These are phyloP conservation scores for Lagenorhynchus albirostris DNA, from an alignment of 2,113 vertebrate genomes.

Conservation along the genomic window DNA sequence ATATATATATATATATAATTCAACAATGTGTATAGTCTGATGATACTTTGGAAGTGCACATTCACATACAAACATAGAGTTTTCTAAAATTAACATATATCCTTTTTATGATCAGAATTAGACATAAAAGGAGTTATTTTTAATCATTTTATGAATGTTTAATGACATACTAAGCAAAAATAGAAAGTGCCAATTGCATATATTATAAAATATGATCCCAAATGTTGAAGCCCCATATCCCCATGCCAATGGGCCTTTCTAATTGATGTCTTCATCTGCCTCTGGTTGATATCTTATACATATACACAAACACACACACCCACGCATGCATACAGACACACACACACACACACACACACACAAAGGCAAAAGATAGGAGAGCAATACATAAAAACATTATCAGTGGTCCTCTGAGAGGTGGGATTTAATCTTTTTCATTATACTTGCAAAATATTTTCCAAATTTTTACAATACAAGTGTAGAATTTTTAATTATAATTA, in stretches of 20 bases:
- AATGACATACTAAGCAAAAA: neutral
- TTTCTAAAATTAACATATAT: neutral
- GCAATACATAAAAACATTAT: neutral
- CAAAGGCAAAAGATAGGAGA: neutral
- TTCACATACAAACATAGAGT: neutral
- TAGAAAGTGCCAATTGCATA: neutral
- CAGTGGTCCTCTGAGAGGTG: neutral
- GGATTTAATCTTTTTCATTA: neutral
- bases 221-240: neutral
- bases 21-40: neutral
- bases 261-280: too few species aligned
- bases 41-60: neutral
- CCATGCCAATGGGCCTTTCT: neutral
- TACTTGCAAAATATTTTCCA: neutral
- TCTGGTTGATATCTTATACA: too few species aligned
- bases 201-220: neutral
- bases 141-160: neutral
- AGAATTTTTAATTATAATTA: neutral
- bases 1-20: too few species aligned
- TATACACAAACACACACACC: neutral
- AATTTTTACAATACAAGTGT: neutral
- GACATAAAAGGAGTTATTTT: neutral
- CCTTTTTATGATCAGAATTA: neutral
- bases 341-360: neutral
- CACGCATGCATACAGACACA: neutral